Percentiles rank a stretch among this genome's conserved stretches.
phyloP scores from a whole-genome alignment of 2,797 vertebrate species.

The Centroberyx gerrardi region DNA sequence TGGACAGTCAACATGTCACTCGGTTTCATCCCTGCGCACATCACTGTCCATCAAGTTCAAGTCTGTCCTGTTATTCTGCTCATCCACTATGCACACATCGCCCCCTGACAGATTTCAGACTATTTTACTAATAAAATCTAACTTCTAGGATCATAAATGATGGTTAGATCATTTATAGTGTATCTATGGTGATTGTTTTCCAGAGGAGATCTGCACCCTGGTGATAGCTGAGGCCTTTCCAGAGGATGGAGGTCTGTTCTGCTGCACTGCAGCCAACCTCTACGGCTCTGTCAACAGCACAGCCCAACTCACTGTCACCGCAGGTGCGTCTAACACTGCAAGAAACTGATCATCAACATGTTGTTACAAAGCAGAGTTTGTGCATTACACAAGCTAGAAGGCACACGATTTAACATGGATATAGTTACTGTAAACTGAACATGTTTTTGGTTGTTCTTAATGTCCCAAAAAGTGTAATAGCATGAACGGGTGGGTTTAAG shows the following conservation, averaged over 20 bases:
- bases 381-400: neutral
- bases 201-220: slow-evolving; percentile 98
- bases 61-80: neutral
- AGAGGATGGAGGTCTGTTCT: slow-evolving; percentile 95
- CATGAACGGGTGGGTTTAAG: neutral
- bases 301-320: slow-evolving; percentile 88
- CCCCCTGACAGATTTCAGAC: neutral
- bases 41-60: neutral
- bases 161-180: neutral
- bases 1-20: neutral
- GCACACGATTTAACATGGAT: neutral
- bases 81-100: neutral
- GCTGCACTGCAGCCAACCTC: slow-evolving; percentile 91
- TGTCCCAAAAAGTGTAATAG: neutral
- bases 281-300: slow-evolving; percentile 90
- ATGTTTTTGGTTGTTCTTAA: neutral
- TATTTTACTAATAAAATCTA: neutral
- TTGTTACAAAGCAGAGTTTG: neutral
- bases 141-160: neutral
- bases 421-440: neutral
- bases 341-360: neutral
- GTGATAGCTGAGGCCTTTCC: slow-evolving; percentile 98
- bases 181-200: slow-evolving; percentile 32
- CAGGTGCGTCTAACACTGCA: slow-evolving; percentile 72
- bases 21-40: neutral